Conservation (phyloP, 2,888 invertebrate species). For the Calliphora vomitoria region DNA sequence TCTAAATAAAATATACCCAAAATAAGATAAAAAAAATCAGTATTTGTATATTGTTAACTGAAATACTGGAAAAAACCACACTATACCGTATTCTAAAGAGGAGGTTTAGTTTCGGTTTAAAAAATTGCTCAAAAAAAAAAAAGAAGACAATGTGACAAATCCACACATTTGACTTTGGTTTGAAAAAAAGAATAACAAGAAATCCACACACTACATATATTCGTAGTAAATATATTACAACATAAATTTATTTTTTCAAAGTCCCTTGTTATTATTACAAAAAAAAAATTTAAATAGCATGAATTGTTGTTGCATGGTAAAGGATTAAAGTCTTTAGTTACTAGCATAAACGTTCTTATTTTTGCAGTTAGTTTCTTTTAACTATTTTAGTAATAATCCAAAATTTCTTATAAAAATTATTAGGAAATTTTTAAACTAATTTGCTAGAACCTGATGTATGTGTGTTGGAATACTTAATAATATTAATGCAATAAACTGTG, state of each 20-base stretch:
- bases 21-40: background rate
- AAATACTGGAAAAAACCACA: constrained; percentile 52
- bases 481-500: no score
- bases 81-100: constrained; percentile 30
- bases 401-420: no score
- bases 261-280: background rate
- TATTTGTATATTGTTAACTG: constrained; percentile 37
- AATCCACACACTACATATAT: background rate
- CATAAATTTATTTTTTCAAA: constrained; percentile 11
- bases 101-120: constrained; percentile 41
- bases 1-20: constrained; percentile 21
- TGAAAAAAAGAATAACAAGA: background rate
- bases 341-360: background rate
- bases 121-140: background rate
- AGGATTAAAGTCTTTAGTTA: constrained; percentile 11
- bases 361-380: no score
- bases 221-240: background rate
- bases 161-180: constrained; percentile 51
- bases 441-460: no score
- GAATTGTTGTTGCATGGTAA: background rate
- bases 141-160: constrained; percentile 57
- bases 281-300: background rate
- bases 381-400: no score
- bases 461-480: no score
- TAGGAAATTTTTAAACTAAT: no score